These are phyloP conservation scores for Lepidothrix coronata DNA, from an alignment of 2,113 vertebrate genomes.

Conservation along the genomic window DNA sequence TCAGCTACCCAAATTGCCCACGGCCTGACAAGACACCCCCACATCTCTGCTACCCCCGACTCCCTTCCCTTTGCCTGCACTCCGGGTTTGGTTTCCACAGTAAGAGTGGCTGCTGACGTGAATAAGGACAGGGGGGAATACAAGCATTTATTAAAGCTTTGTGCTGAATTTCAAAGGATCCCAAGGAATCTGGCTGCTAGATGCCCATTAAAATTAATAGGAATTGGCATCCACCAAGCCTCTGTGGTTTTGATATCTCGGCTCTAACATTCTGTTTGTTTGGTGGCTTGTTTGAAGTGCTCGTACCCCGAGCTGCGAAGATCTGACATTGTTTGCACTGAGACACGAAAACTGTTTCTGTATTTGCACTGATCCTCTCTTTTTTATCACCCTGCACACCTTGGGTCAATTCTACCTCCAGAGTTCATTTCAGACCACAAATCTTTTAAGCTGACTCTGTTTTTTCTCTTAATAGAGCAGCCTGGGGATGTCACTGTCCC, in stretches of 20 bases:
- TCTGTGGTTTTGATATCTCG: constrained; percentile 17
- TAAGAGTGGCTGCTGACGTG: not conserved
- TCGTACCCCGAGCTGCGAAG: not conserved
- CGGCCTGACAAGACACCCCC: not conserved
- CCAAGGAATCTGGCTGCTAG: not conserved
- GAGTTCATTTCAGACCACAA: not conserved
- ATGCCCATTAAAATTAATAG: constrained; percentile 40
- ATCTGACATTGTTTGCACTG: not conserved
- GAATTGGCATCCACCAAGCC: not conserved
- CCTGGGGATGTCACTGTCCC: not conserved
- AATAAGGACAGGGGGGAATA: not conserved
- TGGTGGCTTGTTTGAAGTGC: not conserved
- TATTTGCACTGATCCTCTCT: not conserved
- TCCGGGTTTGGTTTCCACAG: not conserved
- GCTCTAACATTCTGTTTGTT: constrained; percentile 5
- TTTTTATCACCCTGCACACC: not conserved
- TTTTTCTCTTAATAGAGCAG: not conserved
- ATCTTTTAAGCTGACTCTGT: not conserved
- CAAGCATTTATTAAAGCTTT: constrained; percentile 5
- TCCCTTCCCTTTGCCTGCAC: not conserved
- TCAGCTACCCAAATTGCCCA: not conserved
- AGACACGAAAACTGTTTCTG: not conserved
- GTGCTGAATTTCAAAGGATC: not conserved
- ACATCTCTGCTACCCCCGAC: not conserved
- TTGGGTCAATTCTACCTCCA: not conserved